Evolutionary conservation across 2,888 invertebrate genomes (phyloP).

Genomic region (Acheta domesticus): DNA sequence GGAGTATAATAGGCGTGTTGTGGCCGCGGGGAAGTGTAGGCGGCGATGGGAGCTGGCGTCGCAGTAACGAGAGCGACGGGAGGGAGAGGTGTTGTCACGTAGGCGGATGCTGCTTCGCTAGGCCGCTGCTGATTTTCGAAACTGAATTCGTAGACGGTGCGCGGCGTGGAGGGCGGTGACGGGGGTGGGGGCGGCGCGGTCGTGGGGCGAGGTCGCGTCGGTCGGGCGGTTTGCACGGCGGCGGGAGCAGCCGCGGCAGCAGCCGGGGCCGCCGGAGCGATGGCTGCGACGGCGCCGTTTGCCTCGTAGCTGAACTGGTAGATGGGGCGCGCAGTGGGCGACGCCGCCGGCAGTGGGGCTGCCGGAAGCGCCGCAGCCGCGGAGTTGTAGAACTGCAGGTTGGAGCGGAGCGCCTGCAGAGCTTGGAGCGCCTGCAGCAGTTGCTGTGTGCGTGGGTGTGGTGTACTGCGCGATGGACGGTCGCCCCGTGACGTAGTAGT

Average conservation of each 20-base stretch:
- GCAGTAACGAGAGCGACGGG: background rate
- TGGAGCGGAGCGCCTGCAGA: slow-evolving; percentile 19
- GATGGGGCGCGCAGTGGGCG: slow-evolving; percentile 19
- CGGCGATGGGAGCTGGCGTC: slow-evolving; percentile 40
- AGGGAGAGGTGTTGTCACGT: slow-evolving; percentile 29
- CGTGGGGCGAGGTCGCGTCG: background rate
- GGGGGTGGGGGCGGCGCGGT: background rate
- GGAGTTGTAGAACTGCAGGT: background rate
- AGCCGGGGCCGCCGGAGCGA: background rate
- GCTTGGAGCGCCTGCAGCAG: slow-evolving; percentile 20
- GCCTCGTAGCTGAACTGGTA: slow-evolving; percentile 24
- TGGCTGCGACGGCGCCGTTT: background rate
- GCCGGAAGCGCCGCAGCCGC: background rate
- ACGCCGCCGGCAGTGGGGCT: background rate
- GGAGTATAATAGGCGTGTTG: slow-evolving; percentile 65
- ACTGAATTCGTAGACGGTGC: slow-evolving; percentile 64
- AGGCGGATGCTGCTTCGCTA: background rate
- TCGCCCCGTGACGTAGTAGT: slow-evolving; percentile 22
- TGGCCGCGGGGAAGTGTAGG: slow-evolving; percentile 43
- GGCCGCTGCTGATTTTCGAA: slow-evolving; percentile 60
- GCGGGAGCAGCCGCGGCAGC: background rate
- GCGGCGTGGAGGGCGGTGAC: slow-evolving; percentile 23
- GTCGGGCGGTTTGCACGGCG: background rate
- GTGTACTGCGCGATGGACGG: background rate
- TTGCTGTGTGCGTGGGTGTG: background rate